These are phyloP conservation scores for Dermochelys coriacea DNA, from an alignment of 2,797 vertebrate genomes.

Conservation along the genomic window DNA sequence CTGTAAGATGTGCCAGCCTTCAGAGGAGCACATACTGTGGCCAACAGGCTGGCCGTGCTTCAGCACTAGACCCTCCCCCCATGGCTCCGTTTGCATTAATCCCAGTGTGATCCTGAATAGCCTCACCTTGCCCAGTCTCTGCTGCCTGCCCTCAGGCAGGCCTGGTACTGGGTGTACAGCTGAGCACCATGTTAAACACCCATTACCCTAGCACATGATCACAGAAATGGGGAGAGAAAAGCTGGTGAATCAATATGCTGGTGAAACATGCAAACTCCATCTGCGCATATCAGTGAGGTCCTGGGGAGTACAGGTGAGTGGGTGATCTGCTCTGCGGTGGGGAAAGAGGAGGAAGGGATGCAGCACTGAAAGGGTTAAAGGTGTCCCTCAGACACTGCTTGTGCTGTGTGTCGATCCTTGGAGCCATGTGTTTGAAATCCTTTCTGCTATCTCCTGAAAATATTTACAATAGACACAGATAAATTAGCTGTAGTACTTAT, in stretches of 20 bases:
- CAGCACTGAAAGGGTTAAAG: conserved; percentile 13
- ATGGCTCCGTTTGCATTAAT: neutral
- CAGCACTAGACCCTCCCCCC: neutral
- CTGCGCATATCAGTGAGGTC: fast-evolving
- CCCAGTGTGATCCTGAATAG: neutral
- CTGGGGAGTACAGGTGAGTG: no score
- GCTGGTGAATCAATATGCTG: neutral
- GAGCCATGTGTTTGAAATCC: conserved; percentile 79
- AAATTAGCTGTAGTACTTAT: conserved; percentile 77
- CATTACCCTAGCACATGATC: neutral
- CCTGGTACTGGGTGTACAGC: neutral
- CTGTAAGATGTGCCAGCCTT: neutral
- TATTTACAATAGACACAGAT: conserved; percentile 77
- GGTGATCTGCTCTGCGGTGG: fast-evolving
- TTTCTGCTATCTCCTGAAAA: conserved; percentile 78
- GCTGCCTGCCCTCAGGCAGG: neutral
- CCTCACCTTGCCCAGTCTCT: neutral
- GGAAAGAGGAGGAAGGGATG: neutral
- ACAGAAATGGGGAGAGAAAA: neutral
- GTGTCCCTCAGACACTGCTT: conserved; percentile 46
- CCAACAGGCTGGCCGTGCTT: neutral
- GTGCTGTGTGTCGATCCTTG: conserved; percentile 58
- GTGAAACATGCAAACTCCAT: neutral
- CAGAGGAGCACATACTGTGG: neutral
- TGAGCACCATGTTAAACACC: neutral